A percentile compares a stretch with the other conserved stretches of the same genome.
These are phyloP conservation scores for Eutrigla gurnardus DNA, from an alignment of 2,797 vertebrate genomes.

Conservation along the genomic window DNA sequence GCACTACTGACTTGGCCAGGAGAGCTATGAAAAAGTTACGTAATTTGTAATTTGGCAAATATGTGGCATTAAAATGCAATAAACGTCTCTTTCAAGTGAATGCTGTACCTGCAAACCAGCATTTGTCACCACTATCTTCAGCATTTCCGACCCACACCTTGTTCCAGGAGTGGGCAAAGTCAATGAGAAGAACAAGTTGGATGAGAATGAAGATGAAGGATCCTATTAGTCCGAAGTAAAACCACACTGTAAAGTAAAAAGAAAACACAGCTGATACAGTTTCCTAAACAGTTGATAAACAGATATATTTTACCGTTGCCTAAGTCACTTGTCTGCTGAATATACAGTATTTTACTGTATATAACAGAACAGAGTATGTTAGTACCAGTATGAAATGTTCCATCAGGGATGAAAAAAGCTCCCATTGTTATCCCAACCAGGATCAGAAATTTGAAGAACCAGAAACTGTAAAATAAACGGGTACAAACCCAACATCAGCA, in stretches of 20 bases:
- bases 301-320: background rate
- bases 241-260: constrained; percentile 89
- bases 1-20: background rate
- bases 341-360: background rate
- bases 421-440: constrained; percentile 94
- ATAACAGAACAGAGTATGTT: constrained; percentile 23
- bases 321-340: background rate
- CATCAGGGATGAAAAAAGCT: constrained; percentile 96
- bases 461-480: constrained; percentile 86
- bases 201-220: constrained; percentile 96
- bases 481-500: constrained; percentile 26
- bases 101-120: constrained; percentile 92
- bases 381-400: constrained; percentile 90
- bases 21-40: background rate
- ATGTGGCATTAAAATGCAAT: background rate
- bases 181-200: constrained; percentile 94
- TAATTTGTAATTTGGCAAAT: background rate
- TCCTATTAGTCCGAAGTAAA: constrained; percentile 94
- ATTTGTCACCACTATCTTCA: constrained; percentile 84
- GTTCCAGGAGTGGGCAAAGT: constrained; percentile 97
- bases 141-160: constrained; percentile 91
- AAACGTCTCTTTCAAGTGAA: background rate
- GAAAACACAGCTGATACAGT: background rate
- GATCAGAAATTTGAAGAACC: constrained; percentile 98
- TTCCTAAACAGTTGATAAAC: background rate